Evolutionary conservation across 2,113 vertebrate species (phyloP), one percentile per base, ranked within the genome.

Genomic region (Asarcornis scutulata): DNA sequence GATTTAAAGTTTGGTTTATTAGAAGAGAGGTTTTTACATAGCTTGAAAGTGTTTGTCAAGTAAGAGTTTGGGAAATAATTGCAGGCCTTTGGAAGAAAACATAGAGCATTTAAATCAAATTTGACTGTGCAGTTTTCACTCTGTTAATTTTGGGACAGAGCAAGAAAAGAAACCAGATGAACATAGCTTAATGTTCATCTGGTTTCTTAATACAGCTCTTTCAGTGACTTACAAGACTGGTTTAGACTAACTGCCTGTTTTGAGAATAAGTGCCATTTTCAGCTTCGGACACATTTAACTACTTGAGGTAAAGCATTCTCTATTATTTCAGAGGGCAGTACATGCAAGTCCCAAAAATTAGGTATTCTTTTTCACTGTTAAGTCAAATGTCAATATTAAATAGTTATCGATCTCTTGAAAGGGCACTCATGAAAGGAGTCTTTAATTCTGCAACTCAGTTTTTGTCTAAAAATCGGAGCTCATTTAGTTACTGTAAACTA

Each of bases 1-100:
- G 48, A 86, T 90, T 72, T 84, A 66, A 96, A 97, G 89, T 97
- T 97, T 85, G 72, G 48, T 60, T 89, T 58, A 6, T 34, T 63
- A 20, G 31, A 55, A 38, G 46, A 62, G 34, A 50, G 76, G 16
- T 74, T 86, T 77, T 91, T 76, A 44, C 40, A 31, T 6, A 90
- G 73, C 84, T 88, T 78, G 55, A 58, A 86, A 88, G 20, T 56
- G 40, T 55, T 88, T 53, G 21, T 40, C 44, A 36, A 88, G 90
- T 75, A 68, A 46, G 17, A 60, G 23, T 32, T 93, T 84, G 53
- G 59, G 13, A 76, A 80, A 27, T 56, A 55, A 84, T n/a, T 62
- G 31, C 20, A 82, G 83, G 48, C 86, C 83, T 72, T 80, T 48
- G 86, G 20, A 48, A 86, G 55, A 81, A 83, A 67, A 60, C 42